These are phyloP conservation scores for Catharus minimus DNA, from an alignment of 2,113 vertebrate species.

Conservation along the genomic window DNA sequence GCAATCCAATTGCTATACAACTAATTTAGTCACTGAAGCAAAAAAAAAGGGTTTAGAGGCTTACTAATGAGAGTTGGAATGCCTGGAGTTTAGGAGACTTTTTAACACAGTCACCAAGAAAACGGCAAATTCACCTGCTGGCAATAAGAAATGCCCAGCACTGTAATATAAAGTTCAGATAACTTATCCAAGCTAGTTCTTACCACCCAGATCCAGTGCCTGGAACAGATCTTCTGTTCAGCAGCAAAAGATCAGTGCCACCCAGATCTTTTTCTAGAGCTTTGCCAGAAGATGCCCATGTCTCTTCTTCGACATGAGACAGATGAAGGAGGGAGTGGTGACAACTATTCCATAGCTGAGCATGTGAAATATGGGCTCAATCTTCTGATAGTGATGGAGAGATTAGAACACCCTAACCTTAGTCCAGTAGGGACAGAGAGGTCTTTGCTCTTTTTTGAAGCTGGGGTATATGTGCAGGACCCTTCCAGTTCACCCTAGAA, in stretches of 20 bases:
- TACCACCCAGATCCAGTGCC: not conserved
- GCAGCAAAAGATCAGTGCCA: not conserved
- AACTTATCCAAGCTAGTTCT: not conserved
- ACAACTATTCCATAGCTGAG: not conserved
- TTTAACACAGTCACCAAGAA: not conserved
- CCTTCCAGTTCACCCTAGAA: not conserved
- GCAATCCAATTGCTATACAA: not conserved
- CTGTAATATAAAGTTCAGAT: not conserved
- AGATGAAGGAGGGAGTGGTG: not conserved
- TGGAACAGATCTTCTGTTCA: not conserved
- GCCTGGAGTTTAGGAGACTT: not conserved
- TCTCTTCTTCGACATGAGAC: not conserved
- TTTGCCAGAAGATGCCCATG: not conserved
- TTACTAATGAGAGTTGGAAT: not conserved
- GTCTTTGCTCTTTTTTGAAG: not conserved
- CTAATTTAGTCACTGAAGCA: not conserved
- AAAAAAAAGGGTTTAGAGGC: not conserved
- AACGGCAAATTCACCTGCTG: not conserved
- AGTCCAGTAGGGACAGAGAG: not conserved
- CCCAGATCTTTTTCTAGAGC: not conserved
- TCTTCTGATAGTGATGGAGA: not conserved
- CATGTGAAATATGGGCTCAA: not conserved
- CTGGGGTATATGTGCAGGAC: not conserved
- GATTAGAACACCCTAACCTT: not conserved
- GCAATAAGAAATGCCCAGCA: not conserved